Conservation (phyloP, 2,797 vertebrate genomes). For the Graptemys geographica region DNA sequence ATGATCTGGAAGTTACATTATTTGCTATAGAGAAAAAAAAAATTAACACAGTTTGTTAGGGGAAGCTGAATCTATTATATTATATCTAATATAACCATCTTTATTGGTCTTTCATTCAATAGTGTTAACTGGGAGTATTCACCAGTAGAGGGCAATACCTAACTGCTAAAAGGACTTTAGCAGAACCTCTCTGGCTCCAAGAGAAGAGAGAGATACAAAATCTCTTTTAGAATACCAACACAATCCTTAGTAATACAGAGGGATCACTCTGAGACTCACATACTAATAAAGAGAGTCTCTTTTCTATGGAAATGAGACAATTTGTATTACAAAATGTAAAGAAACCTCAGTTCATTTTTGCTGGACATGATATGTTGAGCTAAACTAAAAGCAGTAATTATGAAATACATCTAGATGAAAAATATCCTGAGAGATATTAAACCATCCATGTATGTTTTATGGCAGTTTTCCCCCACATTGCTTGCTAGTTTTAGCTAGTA, state of each 20-base stretch:
- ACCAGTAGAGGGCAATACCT: slow-evolving; percentile 68
- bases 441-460: neutral
- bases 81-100: neutral
- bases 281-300: neutral
- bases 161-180: neutral
- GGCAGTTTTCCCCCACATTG: neutral
- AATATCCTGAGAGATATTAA: neutral
- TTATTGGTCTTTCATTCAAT: neutral
- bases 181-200: neutral
- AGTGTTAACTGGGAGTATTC: slow-evolving; percentile 10
- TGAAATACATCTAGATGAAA: neutral
- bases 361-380: neutral
- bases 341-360: neutral
- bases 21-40: slow-evolving; percentile 53
- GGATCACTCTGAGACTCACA: neutral
- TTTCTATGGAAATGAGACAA: neutral
- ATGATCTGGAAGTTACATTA: slow-evolving; percentile 37
- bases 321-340: neutral
- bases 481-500: neutral
- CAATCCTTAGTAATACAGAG: neutral
- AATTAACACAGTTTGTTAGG: slow-evolving; percentile 6
- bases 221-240: neutral
- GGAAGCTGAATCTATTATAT: neutral
- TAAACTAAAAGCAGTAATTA: neutral
- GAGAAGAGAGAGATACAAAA: neutral